Evolutionary conservation across 2,888 invertebrate genomes (phyloP).

Genomic region (Apodemia zela): DNA sequence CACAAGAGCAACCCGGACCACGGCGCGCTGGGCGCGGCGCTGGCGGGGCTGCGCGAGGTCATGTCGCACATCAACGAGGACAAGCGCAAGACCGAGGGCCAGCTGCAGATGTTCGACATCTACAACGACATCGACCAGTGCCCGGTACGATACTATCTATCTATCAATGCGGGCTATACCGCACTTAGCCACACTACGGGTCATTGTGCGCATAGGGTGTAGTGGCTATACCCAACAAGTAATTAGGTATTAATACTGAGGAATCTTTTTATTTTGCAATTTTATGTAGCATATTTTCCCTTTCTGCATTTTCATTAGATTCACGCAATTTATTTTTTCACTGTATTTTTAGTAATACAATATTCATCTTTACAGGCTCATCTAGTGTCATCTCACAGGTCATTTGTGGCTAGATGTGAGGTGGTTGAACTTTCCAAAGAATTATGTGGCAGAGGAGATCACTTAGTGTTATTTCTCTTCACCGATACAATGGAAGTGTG

Average conservation of each 20-base stretch:
- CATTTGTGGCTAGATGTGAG: constrained; percentile 92
- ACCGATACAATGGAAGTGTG: constrained; percentile 97
- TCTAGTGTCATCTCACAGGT: constrained; percentile 94
- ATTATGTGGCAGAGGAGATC: constrained; percentile 91
- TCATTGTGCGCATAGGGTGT: too few relatives aligned
- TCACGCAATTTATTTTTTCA: too few relatives aligned
- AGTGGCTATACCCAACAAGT: too few relatives aligned
- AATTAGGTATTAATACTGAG: too few relatives aligned
- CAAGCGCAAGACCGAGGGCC: constrained; percentile 97
- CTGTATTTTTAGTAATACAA: not conserved
- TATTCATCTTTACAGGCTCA: constrained; percentile 83
- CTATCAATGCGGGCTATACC: too few relatives aligned
- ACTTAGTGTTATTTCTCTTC: constrained; percentile 94
- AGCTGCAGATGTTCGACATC: constrained; percentile 97
- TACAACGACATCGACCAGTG: constrained; percentile 99
- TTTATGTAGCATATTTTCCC: too few relatives aligned
- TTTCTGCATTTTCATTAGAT: too few relatives aligned
- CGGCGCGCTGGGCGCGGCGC: constrained; percentile 89
- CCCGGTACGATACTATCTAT: constrained; percentile 81
- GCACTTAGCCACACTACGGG: too few relatives aligned
- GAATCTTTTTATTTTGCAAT: too few relatives aligned
- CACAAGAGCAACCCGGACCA: constrained; percentile 93
- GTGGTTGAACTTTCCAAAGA: constrained; percentile 92
- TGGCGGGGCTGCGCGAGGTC: constrained; percentile 94
- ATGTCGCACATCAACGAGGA: constrained; percentile 99